Conservation (phyloP, 1,140 invertebrate species). For the Lepeophtheirus salmonis region DNA sequence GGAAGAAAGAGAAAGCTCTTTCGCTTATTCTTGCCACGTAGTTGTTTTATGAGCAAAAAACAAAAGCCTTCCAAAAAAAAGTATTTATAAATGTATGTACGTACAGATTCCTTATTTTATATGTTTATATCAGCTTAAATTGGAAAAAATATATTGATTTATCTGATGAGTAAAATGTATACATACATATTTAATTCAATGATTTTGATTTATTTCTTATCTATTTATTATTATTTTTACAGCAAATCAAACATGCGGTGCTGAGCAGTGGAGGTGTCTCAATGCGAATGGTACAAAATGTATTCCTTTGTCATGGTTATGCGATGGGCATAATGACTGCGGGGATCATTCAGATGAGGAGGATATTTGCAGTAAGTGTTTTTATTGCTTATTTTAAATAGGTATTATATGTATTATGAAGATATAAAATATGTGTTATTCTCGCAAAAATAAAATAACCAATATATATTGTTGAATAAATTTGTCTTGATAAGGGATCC, state of each 20-base stretch:
- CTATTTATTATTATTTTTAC: background rate
- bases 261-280: conserved; percentile 13
- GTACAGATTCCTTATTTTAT: too few relatives aligned
- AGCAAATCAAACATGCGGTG: background rate
- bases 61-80: too few relatives aligned
- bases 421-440: background rate
- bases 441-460: background rate
- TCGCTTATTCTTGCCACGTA: too few relatives aligned
- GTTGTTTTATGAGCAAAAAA: too few relatives aligned
- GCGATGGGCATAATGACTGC: conserved; percentile 59
- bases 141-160: too few relatives aligned
- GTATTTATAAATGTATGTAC: too few relatives aligned
- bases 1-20: too few relatives aligned
- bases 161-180: too few relatives aligned
- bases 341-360: conserved; percentile 56
- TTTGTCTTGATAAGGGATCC: background rate
- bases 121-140: too few relatives aligned
- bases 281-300: conserved; percentile 30
- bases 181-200: too few relatives aligned
- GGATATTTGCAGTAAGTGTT: conserved; percentile 11
- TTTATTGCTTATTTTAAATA: background rate
- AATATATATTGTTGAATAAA: background rate
- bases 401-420: background rate
- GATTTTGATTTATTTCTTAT: too few relatives aligned
- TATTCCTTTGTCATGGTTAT: conserved; percentile 49